Evolutionary conservation across 1,140 invertebrate species (phyloP), one percentile per base, ranked within the genome.

Genomic region (Venturia canescens): DNA sequence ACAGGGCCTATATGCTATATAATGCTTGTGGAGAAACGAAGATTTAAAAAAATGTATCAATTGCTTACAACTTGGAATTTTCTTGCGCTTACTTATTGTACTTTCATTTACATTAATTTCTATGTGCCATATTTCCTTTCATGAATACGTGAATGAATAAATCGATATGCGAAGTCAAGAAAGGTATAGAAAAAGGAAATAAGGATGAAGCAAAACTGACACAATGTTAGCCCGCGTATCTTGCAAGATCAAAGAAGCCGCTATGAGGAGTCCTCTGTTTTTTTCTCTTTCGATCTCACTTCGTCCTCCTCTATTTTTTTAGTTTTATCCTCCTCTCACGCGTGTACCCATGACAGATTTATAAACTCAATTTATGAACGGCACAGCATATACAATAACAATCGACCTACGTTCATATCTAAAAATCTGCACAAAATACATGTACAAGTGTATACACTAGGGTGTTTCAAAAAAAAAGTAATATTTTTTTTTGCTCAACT

Each of bases 291-390:
- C 53, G 0, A 16, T 23, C 53, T 57, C 4, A 7, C 53, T 57
- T n/a, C 21, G 18, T 57, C 53, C 1, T 9, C 21, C n/a, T 57
- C 53, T n/a, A n/a, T n/a, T n/a, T 57, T n/a, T 57, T n/a, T 57
- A 11, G 11, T n/a, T 57, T 57, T 6, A 11, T 27, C 75, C 23
- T 31, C 26, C 50, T 27, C 50, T 21, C 38, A 34, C 27, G 21
- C 13, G 26, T 29, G 13, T 23, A 83, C 83, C 82, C 80, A 77
- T 83, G 86, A 89, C 86, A 83, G 84, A 89, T 89, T 90, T 90
- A 90, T 89, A 86, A 81, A 86, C 84, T 90, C 89, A 88, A 90
- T 90, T 90, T 90, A 90, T 88, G 87, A 89, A 89, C 88, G 86
- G 89, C 89, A 89, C 87, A 88, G 75, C 83, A 85, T 50, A 80